Conservation (phyloP, 1,140 invertebrate genomes). For the Lucilia cuprina region DNA sequence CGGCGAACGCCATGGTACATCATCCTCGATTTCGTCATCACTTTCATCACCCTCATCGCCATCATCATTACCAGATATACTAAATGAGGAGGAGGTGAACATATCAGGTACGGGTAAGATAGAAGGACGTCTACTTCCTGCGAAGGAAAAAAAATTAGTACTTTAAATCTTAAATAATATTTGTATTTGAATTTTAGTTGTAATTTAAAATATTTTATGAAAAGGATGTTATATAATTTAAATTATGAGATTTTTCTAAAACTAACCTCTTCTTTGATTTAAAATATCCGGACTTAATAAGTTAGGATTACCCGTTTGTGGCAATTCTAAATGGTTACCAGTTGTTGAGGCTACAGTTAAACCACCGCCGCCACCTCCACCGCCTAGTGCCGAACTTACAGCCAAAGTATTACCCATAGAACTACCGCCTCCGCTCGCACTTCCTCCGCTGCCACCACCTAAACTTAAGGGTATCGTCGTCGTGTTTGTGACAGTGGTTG, state of each 20-base stretch:
- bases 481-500: constrained; percentile 46
- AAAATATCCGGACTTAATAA: constrained; percentile 80
- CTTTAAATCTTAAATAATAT: background rate
- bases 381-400: constrained; percentile 36
- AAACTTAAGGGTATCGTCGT: constrained; percentile 45
- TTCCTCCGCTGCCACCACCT: background rate
- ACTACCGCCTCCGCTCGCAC: constrained; percentile 40
- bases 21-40: constrained; percentile 87
- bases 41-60: constrained; percentile 80
- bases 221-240: too few species aligned
- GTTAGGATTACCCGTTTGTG: constrained; percentile 79
- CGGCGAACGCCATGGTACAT: constrained; percentile 86
- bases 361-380: constrained; percentile 41
- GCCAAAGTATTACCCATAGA: constrained; percentile 34
- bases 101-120: constrained; percentile 89
- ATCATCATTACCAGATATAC: constrained; percentile 75
- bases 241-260: background rate
- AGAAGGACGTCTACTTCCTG: constrained; percentile 83
- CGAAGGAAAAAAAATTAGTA: constrained; percentile 37
- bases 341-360: constrained; percentile 51
- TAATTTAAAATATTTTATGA: too few species aligned
- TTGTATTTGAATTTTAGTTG: too few species aligned
- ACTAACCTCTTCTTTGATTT: constrained; percentile 74
- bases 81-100: constrained; percentile 79
- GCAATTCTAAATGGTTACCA: constrained; percentile 81